phyloP scores from a whole-genome alignment of 1,140 invertebrate species.

The Brachionus manjavacas region DNA sequence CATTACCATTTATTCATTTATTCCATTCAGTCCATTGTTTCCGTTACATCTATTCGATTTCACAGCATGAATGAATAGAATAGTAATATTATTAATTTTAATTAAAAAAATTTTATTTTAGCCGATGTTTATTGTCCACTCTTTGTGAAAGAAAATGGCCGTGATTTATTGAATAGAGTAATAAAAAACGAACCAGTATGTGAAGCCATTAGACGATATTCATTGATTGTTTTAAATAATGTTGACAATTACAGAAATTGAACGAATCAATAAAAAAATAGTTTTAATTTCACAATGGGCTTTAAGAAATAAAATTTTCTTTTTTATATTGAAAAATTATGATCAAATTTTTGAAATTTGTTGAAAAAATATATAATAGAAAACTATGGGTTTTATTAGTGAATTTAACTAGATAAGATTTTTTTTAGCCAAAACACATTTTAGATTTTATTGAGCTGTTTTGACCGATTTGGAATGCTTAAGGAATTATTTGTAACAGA shows the following conservation, averaged over 20 bases:
- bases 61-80: too few species aligned
- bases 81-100: too few species aligned
- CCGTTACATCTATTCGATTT: too few species aligned
- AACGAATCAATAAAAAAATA: not conserved
- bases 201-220: constrained; percentile 14
- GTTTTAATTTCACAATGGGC: not conserved
- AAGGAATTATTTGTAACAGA: not conserved
- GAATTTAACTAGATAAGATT: not conserved
- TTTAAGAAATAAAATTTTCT: not conserved
- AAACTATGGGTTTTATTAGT: not conserved
- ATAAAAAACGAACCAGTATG: not conserved
- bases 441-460: not conserved
- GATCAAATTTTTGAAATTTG: not conserved
- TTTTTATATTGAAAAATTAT: not conserved
- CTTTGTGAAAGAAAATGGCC: constrained; percentile 76
- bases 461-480: not conserved
- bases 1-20: too few species aligned
- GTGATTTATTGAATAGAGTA: constrained; percentile 63
- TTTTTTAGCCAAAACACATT: not conserved
- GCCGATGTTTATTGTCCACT: constrained; percentile 83
- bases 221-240: not conserved
- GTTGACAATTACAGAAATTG: constrained; percentile 2
- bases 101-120: too few species aligned
- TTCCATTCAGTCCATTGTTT: too few species aligned
- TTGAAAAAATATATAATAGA: not conserved